These are phyloP conservation scores for Sarcophaga variegata DNA, from an alignment of 2,888 invertebrate genomes.

Conservation along the genomic window DNA sequence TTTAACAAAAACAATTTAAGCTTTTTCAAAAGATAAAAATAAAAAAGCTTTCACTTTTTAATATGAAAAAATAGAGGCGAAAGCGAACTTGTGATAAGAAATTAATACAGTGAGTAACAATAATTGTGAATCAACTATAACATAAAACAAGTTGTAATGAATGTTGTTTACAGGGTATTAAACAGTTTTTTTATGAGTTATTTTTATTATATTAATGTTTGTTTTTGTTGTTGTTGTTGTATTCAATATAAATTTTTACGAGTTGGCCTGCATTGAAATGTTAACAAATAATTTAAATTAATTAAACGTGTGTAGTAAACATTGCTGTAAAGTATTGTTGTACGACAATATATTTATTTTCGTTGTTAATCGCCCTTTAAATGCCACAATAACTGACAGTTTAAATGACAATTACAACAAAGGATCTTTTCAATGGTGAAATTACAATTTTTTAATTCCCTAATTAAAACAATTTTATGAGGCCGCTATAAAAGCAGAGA, in stretches of 20 bases:
- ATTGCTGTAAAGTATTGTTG: background rate
- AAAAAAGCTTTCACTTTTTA: conserved; percentile 21
- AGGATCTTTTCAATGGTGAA: conserved; percentile 17
- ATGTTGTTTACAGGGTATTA: background rate
- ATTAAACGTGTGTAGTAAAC: conserved; percentile 7
- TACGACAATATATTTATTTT: background rate
- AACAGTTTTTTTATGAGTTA: background rate
- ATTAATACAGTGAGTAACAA: conserved; percentile 20
- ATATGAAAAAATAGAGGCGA: too few relatives aligned
- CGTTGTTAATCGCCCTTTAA: background rate
- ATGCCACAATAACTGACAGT: conserved; percentile 1
- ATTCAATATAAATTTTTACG: conserved; percentile 2
- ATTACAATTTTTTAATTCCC: conserved; percentile 3
- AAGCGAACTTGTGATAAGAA: background rate
- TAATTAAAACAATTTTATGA: conserved; percentile 30
- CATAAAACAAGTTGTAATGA: background rate
- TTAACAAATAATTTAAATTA: conserved; percentile 36
- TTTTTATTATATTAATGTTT: conserved; percentile 3
- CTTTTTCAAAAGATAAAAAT: background rate
- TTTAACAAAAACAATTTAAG: too few relatives aligned
- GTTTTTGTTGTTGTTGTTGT: background rate
- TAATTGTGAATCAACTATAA: background rate
- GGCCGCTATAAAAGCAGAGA: conserved; percentile 9
- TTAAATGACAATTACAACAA: conserved; percentile 14
- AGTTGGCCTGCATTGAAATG: background rate